These are phyloP conservation scores for Adrianichthys oophorus DNA, from an alignment of 2,797 vertebrate genomes.

Conservation along the genomic window DNA sequence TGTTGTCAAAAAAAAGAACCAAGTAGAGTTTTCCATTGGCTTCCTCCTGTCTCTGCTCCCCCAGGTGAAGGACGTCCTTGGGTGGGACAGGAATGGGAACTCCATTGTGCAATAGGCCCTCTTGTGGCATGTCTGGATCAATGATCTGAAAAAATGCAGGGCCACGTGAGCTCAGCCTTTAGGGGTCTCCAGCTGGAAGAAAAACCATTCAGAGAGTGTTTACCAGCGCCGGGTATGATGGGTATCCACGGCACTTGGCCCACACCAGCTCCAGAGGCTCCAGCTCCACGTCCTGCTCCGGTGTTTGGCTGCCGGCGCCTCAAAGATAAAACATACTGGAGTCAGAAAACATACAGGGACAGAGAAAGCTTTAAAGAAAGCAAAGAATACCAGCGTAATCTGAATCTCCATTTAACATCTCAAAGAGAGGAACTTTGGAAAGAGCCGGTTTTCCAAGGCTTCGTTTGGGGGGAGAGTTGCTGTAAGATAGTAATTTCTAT, in stretches of 20 bases:
- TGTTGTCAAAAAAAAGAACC: conserved; percentile 99
- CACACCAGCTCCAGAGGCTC: conserved; percentile 95
- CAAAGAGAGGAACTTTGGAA: conserved; percentile 86
- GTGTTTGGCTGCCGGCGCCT: conserved; percentile 83
- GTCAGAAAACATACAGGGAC: not conserved
- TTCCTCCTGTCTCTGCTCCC: conserved; percentile 91
- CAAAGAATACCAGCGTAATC: conserved; percentile 79
- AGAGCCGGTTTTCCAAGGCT: conserved; percentile 94
- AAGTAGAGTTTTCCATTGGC: conserved; percentile 91
- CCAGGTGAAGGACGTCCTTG: conserved; percentile 88
- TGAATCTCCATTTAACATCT: conserved; percentile 87
- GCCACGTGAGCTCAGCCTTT: not conserved
- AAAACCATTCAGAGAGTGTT: conserved; percentile 48
- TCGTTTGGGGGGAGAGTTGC: conserved; percentile 84
- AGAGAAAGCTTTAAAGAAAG: not conserved
- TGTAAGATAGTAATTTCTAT: conserved; percentile 44
- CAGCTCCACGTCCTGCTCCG: conserved; percentile 85
- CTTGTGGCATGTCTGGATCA: conserved; percentile 95
- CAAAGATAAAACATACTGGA: conserved; percentile 11
- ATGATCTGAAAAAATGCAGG: conserved; percentile 82
- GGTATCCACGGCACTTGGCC: conserved; percentile 98
- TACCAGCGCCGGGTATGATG: conserved; percentile 98
- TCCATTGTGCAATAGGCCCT: conserved; percentile 95
- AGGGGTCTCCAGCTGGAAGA: too few relatives aligned
- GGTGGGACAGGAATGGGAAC: conserved; percentile 97